Evolutionary conservation across 2,888 invertebrate genomes (phyloP).

Genomic region (Chloroclystis v-ata): DNA sequence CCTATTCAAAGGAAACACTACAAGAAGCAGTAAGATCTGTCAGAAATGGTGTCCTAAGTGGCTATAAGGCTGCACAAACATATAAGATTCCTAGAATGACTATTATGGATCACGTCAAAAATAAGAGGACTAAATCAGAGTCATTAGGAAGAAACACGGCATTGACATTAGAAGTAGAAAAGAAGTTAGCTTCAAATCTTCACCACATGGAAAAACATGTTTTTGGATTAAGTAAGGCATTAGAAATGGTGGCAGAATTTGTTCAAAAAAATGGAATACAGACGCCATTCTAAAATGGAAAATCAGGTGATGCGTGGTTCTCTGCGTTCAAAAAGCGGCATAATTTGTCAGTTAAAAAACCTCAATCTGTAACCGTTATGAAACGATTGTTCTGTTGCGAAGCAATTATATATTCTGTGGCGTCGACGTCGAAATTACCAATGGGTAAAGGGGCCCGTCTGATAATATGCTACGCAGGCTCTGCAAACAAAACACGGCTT

Average conservation of each 20-base stretch:
- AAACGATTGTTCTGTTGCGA: too few relatives aligned
- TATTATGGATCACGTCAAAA: constrained; percentile 25
- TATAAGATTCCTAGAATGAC: constrained; percentile 24
- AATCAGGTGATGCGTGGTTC: constrained; percentile 1
- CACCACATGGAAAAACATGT: background rate
- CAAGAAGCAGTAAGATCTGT: constrained; percentile 15
- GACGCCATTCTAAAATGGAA: constrained; percentile 2
- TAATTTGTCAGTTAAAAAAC: background rate
- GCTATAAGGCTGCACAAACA: constrained; percentile 13
- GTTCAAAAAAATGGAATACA: background rate
- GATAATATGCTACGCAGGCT: too few relatives aligned
- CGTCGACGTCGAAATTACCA: too few relatives aligned
- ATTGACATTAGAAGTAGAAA: background rate
- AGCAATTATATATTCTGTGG: too few relatives aligned
- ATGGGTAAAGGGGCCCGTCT: too few relatives aligned
- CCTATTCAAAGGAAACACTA: constrained; percentile 12
- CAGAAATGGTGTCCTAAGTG: constrained; percentile 7
- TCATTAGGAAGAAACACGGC: background rate
- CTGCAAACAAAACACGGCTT: too few relatives aligned
- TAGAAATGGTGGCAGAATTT: constrained; percentile 2
- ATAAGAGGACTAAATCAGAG: constrained; percentile 1
- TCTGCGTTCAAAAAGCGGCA: background rate
- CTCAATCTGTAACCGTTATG: constrained; percentile 5
- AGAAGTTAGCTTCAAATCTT: background rate
- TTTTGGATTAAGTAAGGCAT: constrained; percentile 1